phyloP scores from a whole-genome alignment of 2,888 invertebrate genomes.

The Amphipyra berbera region DNA sequence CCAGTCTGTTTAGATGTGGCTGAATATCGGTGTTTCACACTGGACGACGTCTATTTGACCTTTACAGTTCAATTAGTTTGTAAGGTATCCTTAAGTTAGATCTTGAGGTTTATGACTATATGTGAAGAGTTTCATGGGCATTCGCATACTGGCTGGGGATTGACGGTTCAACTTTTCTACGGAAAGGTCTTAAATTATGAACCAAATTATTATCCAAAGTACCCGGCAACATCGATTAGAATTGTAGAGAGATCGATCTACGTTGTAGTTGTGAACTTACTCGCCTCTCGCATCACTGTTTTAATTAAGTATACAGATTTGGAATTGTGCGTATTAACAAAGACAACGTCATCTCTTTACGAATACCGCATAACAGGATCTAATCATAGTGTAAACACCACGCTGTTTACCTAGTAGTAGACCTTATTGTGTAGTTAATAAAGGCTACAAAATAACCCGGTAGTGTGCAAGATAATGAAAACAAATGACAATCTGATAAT shows the following conservation, averaged over 20 bases:
- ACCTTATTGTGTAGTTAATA: constrained; percentile 18
- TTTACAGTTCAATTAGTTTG: no score
- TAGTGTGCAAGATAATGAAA: constrained; percentile 47
- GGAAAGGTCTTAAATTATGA: background rate
- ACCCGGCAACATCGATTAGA: background rate
- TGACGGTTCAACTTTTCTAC: background rate
- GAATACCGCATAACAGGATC: constrained; percentile 24
- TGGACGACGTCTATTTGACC: no score
- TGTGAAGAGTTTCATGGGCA: constrained; percentile 1
- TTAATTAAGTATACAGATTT: background rate
- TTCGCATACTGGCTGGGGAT: background rate
- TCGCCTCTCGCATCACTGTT: background rate
- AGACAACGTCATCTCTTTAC: constrained; percentile 32
- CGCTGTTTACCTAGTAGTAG: constrained; percentile 9
- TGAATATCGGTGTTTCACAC: no score
- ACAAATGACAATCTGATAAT: constrained; percentile 51
- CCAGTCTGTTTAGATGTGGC: no score
- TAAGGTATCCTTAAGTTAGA: background rate
- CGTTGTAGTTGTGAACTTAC: background rate
- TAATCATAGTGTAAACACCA: constrained; percentile 49
- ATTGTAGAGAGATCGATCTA: background rate
- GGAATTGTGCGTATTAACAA: constrained; percentile 32
- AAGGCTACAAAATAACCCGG: constrained; percentile 21
- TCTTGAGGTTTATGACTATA: background rate
- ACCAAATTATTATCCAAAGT: background rate